A percentile compares a stretch with the other conserved stretches of the same genome.
phyloP scores from a whole-genome alignment of 1,140 invertebrate species.

The Nasonia vitripennis region DNA sequence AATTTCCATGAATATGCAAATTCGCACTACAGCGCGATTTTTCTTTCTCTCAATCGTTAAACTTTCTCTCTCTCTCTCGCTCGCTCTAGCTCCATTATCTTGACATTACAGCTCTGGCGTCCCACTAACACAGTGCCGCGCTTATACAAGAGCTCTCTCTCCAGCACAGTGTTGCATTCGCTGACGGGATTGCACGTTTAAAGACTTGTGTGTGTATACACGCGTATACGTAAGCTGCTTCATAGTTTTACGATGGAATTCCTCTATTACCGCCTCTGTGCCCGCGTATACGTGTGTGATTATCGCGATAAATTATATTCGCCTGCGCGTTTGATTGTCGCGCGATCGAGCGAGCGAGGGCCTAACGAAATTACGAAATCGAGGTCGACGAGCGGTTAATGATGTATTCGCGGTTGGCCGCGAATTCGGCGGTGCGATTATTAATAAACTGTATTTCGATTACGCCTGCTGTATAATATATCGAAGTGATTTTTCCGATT shows the following conservation, averaged over 20 bases:
- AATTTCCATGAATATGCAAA: constrained; percentile 48
- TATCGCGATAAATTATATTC: constrained; percentile 13
- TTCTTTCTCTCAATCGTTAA: constrained; percentile 67
- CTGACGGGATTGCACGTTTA: constrained; percentile 29
- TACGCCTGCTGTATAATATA: background rate
- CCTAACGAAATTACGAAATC: background rate
- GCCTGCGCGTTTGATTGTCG: background rate
- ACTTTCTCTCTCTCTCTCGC: constrained; percentile 66
- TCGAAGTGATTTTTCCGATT: background rate
- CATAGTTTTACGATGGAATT: constrained; percentile 42
- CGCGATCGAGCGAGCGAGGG: background rate
- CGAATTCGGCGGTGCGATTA: background rate
- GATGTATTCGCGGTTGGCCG: background rate
- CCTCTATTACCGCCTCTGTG: background rate
- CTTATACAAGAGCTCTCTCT: constrained; percentile 17
- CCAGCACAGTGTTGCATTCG: constrained; percentile 3
- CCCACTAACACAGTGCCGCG: constrained; percentile 47
- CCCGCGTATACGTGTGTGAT: background rate
- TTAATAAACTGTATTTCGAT: background rate
- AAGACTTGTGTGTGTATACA: background rate
- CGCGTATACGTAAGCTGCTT: background rate
- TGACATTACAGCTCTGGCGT: constrained; percentile 59
- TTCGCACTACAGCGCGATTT: constrained; percentile 12
- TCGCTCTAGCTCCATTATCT: constrained; percentile 61
- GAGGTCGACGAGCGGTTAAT: background rate